These are phyloP conservation scores for Formica exsecta DNA, from an alignment of 1,140 invertebrate genomes.

Conservation along the genomic window DNA sequence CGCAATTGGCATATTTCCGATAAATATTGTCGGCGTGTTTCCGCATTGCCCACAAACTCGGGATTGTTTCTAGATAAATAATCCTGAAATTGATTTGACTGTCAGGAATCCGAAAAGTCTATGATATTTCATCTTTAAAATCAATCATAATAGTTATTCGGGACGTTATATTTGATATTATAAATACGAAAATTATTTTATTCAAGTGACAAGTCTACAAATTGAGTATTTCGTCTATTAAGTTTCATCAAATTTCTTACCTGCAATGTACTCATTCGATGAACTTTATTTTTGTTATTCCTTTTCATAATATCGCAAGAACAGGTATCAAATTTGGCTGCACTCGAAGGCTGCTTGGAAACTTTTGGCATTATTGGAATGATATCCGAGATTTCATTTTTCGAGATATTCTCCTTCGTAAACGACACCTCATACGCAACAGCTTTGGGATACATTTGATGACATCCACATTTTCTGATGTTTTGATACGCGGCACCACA, in stretches of 20 bases:
- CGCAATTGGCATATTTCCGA: conserved; percentile 83
- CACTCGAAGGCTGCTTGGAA: conserved; percentile 46
- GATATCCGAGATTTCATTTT: conserved; percentile 18
- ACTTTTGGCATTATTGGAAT: conserved; percentile 51
- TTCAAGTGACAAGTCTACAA: background rate
- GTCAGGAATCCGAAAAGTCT: background rate
- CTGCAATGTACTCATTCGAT: conserved; percentile 75
- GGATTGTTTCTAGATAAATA: conserved; percentile 84
- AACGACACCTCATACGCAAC: conserved; percentile 85
- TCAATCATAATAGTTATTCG: background rate
- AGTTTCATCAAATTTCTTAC: conserved; percentile 58
- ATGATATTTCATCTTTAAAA: background rate
- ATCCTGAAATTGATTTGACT: conserved; percentile 77
- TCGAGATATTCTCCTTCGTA: conserved; percentile 66
- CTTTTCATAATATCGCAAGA: conserved; percentile 71
- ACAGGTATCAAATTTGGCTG: conserved; percentile 68
- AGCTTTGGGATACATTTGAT: conserved; percentile 80
- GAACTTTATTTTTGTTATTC: conserved; percentile 36
- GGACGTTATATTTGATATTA: background rate
- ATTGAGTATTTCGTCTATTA: background rate
- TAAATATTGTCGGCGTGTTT: conserved; percentile 83
- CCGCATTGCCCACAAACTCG: conserved; percentile 83
- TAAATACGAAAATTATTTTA: conserved; percentile 2
- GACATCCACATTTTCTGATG: conserved; percentile 76
- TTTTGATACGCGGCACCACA: conserved; percentile 80